Evolutionary conservation across 2,797 vertebrate genomes (phyloP).

Genomic region (Microtus obscurus): DNA sequence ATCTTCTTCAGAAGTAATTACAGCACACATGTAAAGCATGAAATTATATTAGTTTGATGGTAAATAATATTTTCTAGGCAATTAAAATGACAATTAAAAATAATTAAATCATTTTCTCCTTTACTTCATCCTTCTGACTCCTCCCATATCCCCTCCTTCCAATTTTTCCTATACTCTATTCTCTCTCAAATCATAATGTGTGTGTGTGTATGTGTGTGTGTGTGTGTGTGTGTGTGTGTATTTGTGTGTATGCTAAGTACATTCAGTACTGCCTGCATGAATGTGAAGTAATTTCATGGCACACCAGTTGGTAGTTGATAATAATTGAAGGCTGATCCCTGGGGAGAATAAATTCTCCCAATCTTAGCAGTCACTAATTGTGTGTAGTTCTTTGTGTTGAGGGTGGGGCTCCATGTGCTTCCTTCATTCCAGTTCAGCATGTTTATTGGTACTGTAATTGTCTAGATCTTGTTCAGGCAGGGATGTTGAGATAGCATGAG

Average conservation of each 20-base stretch:
- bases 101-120: neutral
- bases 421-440: no score
- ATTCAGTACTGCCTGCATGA: neutral
- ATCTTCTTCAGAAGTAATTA: neutral
- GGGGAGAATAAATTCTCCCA: neutral
- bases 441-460: neutral
- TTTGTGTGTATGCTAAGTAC: neutral
- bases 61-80: neutral
- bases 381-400: neutral
- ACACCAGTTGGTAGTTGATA: neutral
- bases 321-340: neutral
- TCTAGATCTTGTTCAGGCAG: neutral
- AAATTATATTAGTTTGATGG: neutral
- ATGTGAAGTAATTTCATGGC: neutral
- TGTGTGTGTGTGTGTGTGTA: neutral
- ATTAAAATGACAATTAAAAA: neutral
- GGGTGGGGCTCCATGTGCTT: no score
- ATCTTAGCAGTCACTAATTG: neutral
- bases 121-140: neutral
- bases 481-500: neutral
- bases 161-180: neutral
- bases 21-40: neutral
- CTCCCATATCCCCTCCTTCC: neutral
- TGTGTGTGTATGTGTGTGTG: no score
- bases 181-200: neutral